Evolutionary conservation across 2,888 invertebrate species (phyloP), one percentile per base, ranked within the genome.

Genomic region (Antheraea yamamai): DNA sequence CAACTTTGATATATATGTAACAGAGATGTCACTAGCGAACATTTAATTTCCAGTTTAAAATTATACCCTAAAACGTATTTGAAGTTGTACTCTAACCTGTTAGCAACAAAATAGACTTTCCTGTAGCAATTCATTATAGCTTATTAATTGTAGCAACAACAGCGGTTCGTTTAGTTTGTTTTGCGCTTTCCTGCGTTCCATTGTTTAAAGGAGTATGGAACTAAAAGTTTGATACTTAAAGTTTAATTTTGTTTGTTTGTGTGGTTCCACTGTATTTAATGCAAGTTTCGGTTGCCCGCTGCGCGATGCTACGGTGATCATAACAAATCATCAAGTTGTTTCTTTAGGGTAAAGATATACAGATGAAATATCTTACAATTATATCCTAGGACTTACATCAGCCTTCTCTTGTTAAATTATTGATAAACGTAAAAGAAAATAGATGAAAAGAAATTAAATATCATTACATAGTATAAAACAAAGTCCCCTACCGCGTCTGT

Each of bases 81-180:
- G 73, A 89, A 84, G 81, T 75, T 80, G 52, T 77, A 84, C 87
- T 81, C 76, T 88, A 85, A 64, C 0, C 0, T 1, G 7, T 2
- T 58, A 18, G 0, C 0, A 16, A 79, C 89, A 79, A 82, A 83
- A 79, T 77, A 55, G 84, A 82, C 84, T 79, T 82, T 70, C 72
- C 76, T 75, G 75, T 23, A 4, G 47, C 58, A 23, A 77, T 76
- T 77, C 85, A 90, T 89, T 87, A 91, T 90, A 92, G 91, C 89
- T 89, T 87, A 89, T 91, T 93, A 93, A 93, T 93, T 92, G 91
- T 92, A 89, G 88, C 87, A 88, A 88, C 87, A 85, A 88, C 88
- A 90, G 84, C 87, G 87, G 91, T 91, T 91, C 89, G 90, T 92
- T 92, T 89, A 82, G 89, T 92, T 92, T 92, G 92, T 92, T 92